A percentile compares a stretch with the other conserved stretches of the same genome.
Conservation (phyloP, 2,888 invertebrate species). For the Sarcophaga rosellei region DNA sequence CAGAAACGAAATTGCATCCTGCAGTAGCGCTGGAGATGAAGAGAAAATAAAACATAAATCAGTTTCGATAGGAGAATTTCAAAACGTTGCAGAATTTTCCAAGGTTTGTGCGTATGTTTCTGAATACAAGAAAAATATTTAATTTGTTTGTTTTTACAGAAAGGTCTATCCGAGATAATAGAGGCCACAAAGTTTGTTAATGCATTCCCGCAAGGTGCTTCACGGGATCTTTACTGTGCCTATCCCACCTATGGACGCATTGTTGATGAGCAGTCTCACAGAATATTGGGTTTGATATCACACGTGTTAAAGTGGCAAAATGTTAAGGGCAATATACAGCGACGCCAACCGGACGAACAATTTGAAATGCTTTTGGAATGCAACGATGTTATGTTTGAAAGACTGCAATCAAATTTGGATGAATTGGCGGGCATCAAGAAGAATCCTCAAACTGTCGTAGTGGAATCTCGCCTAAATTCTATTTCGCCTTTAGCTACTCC, state of each 20-base stretch:
- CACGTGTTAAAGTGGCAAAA: conserved; percentile 83
- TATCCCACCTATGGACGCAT: conserved; percentile 88
- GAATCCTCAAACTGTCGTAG: conserved; percentile 82
- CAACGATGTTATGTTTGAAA: conserved; percentile 92
- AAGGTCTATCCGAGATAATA: conserved; percentile 85
- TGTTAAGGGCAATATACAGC: conserved; percentile 83
- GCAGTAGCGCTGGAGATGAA: neutral
- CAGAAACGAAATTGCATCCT: neutral
- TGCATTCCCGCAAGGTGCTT: conserved; percentile 86
- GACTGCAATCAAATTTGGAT: conserved; percentile 89
- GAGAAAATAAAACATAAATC: conserved; percentile 30
- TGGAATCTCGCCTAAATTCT: conserved; percentile 79
- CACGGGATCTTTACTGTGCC: conserved; percentile 89
- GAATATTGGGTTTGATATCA: conserved; percentile 85
- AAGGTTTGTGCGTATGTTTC: conserved; percentile 71
- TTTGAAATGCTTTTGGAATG: conserved; percentile 90
- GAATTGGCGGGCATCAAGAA: conserved; percentile 84
- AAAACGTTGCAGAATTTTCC: conserved; percentile 74
- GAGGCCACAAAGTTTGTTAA: conserved; percentile 88
- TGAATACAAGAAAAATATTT: neutral
- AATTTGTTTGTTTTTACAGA: conserved; percentile 67
- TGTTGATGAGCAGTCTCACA: conserved; percentile 85
- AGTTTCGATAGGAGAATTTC: conserved; percentile 61
- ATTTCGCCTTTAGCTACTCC: conserved; percentile 14
- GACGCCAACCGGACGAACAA: conserved; percentile 84